Percentiles rank a stretch among this genome's conserved stretches.
Evolutionary conservation across 2,113 vertebrate genomes (phyloP).

Genomic region (Ptilorrhoa leucosticta): DNA sequence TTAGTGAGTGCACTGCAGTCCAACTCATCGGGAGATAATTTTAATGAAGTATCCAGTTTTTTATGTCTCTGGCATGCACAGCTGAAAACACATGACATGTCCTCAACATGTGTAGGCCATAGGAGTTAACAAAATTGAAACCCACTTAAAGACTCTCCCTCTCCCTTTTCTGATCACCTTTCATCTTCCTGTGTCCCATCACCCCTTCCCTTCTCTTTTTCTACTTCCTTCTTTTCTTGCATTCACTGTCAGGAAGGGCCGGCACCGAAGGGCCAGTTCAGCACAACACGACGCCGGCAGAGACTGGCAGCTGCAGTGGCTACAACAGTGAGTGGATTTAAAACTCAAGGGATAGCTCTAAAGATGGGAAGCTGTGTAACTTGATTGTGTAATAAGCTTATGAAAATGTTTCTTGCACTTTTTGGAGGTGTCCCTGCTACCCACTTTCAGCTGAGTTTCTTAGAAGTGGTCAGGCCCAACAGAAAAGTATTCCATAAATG

Average conservation of each 20-base stretch:
- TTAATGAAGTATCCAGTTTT: neutral
- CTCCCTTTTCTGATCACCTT: conserved; percentile 69
- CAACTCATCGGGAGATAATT: neutral
- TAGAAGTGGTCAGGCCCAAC: neutral
- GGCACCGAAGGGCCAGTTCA: conserved; percentile 78
- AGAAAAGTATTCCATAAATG: neutral
- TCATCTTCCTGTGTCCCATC: conserved; percentile 49
- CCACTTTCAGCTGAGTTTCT: neutral
- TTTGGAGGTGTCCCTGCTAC: neutral
- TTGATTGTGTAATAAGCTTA: neutral
- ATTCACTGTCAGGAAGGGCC: conserved; percentile 83
- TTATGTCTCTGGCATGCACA: neutral
- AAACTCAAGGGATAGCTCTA: conserved; percentile 61
- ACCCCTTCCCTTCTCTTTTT: conserved; percentile 53
- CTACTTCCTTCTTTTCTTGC: conserved; percentile 69
- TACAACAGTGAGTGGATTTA: conserved; percentile 82
- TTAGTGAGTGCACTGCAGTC: neutral
- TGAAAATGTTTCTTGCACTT: conserved; percentile 1
- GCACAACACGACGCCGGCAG: conserved; percentile 77
- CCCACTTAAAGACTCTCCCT: conserved; percentile 64
- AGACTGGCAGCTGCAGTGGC: conserved; percentile 81
- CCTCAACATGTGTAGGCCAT: conserved; percentile 19
- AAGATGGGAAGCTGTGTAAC: conserved; percentile 38
- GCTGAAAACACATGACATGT: neutral
- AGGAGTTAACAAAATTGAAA: conserved; percentile 47